Base-by-base conservation (phyloP, 2,888 invertebrate genomes). In the Protonemura montana region DNA sequence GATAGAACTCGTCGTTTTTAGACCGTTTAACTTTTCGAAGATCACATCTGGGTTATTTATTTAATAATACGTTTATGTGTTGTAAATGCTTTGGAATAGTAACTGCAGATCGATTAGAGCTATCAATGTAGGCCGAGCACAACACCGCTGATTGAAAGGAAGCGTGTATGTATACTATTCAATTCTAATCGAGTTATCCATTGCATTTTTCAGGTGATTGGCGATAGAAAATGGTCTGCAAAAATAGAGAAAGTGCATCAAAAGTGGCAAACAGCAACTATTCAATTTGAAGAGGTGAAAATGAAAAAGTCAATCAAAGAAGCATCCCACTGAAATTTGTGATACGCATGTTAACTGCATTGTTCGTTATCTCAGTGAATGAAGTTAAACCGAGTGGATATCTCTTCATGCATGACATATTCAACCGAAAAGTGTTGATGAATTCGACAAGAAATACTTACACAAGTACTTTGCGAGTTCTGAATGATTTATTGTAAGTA, bases 11-110 rank as follows among this genome's bases (percentile, higher is more conserved):
- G 59, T 16, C 26, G 27, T 59, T 59, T 84, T 26, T 84, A 84
- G 84, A 84, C 84, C 84, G 84, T 84, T 84, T 83, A 81, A 21
- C 81, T 29, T 59, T 59, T 59, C 59, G 59, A 59, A 59, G 59
- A 59, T 59, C 13, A 59, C 59, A 59, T 59, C 59, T 59, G 59
- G 59, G 59, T 59, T 59, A 59, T 59, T 59, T 59, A 59, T 59
- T 13, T 59, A 59, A 59, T 3, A 3, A 13, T 59, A 59, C 21
- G 13, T 59, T 59, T 59, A 10, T 10, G 59, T 59, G 59, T 59
- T 59, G 3, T 1, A 2, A 7, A 59, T 21, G 59, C 59, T 3
- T 10, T 59, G 21, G 21, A 59, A 59, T 59, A 59, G 59, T 59
- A 59, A 59, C 21, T 3, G 59, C 59, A 10, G 59, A 59, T n/a